Conservation (phyloP, 2,797 vertebrate genomes). For the Podargus strigoides region DNA sequence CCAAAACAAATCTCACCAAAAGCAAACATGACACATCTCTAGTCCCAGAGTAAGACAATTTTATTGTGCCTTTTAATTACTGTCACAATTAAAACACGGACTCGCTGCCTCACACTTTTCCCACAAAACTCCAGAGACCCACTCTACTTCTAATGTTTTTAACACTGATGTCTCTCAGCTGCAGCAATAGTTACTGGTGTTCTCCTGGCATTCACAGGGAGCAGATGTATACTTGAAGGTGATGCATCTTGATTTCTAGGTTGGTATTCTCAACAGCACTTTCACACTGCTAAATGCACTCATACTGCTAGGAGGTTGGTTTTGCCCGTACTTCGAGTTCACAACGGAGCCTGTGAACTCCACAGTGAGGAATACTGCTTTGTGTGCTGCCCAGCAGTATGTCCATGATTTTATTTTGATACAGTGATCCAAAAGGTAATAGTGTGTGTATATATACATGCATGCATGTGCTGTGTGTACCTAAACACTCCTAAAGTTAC, state of each 20-base stretch:
- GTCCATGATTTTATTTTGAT: background rate
- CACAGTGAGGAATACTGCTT: background rate
- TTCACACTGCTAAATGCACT: background rate
- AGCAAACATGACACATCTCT: background rate
- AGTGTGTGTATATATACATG: background rate
- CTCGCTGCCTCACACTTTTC: background rate
- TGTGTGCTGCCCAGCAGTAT: background rate
- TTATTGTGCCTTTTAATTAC: background rate
- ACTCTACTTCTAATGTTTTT: background rate
- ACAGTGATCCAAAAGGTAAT: background rate
- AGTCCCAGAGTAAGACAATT: background rate
- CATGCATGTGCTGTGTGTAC: background rate
- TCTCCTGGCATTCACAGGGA: background rate
- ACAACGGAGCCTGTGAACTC: background rate
- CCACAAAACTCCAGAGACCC: background rate
- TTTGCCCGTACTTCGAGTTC: background rate
- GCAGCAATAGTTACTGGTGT: fast-evolving
- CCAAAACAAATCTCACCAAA: background rate
- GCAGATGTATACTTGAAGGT: background rate
- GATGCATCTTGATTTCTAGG: background rate
- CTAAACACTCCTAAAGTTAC: background rate
- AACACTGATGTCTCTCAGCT: background rate
- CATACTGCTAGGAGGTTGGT: background rate
- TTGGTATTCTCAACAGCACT: background rate
- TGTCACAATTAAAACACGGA: background rate